Percentiles rank a stretch among this genome's conserved stretches.
Conservation (phyloP, 1,140 invertebrate genomes). For the Drosophila yakuba region DNA sequence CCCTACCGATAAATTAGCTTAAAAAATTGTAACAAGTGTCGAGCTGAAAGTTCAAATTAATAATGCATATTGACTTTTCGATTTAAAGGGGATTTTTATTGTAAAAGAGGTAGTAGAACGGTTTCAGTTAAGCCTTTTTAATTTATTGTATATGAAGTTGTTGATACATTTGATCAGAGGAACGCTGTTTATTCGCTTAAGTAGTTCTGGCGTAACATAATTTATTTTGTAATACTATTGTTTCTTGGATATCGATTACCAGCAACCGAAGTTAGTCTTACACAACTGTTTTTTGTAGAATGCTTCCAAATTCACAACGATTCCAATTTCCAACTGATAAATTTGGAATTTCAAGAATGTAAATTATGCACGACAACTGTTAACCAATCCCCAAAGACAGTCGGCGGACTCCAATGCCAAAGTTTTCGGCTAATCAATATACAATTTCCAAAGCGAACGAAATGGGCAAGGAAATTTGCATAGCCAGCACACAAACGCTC, state of each 20-base stretch:
- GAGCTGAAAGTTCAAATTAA: conserved; percentile 43
- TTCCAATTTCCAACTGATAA: neutral
- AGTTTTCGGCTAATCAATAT: conserved; percentile 65
- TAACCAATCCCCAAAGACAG: conserved; percentile 12
- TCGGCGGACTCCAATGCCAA: conserved; percentile 6
- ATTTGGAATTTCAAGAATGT: neutral
- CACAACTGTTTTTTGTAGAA: neutral
- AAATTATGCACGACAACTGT: neutral
- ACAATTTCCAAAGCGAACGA: conserved; percentile 39
- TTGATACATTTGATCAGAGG: conserved; percentile 19
- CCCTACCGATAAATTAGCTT: conserved; percentile 63
- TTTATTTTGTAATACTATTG: neutral
- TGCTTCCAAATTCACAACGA: too few relatives aligned
- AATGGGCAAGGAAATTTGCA: conserved; percentile 59
- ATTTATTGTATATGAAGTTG: conserved; percentile 16
- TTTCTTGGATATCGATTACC: too few relatives aligned
- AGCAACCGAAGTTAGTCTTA: too few relatives aligned
- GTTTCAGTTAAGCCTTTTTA: conserved; percentile 18
- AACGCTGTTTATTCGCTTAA: conserved; percentile 5
- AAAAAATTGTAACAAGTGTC: conserved; percentile 79
- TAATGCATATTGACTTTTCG: conserved; percentile 62
- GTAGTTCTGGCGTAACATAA: neutral
- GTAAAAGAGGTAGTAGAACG: neutral
- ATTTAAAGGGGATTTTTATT: conserved; percentile 22
- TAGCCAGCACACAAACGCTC: conserved; percentile 66